Evolutionary conservation across 2,888 invertebrate species (phyloP).

Genomic region (Drosophila multiciliata): DNA sequence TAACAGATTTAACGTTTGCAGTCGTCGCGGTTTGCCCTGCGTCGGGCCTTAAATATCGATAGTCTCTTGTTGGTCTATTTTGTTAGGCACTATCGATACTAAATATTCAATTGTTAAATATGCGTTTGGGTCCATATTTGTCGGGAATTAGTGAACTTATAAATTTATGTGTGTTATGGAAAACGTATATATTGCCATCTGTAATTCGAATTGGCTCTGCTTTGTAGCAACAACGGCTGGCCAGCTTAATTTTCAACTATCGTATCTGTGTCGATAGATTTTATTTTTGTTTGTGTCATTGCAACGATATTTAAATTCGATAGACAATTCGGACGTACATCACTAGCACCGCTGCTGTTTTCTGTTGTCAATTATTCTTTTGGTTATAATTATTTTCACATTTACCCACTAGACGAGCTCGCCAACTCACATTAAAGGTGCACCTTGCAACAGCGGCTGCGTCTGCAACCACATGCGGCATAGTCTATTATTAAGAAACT

Average conservation of each 20-base stretch:
- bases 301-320: neutral
- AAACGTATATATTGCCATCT: neutral
- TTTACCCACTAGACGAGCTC: conserved; percentile 17
- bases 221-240: neutral
- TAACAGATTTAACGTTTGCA: neutral
- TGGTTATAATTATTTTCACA: conserved; percentile 60
- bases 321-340: conserved; percentile 10
- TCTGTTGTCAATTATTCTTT: conserved; percentile 62
- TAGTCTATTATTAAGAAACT: conserved; percentile 1
- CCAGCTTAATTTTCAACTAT: neutral
- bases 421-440: conserved; percentile 23
- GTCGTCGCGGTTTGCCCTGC: conserved; percentile 1
- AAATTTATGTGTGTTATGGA: neutral
- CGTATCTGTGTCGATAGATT: neutral
- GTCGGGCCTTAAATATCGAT: conserved; percentile 13
- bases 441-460: neutral
- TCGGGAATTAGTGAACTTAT: neutral
- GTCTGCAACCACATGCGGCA: neutral
- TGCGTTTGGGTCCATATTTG: neutral
- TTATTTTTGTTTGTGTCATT: neutral
- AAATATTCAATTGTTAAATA: neutral
- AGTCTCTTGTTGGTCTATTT: neutral
- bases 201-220: neutral
- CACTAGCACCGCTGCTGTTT: conserved; percentile 49
- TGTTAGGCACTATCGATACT: neutral